Base-by-base conservation (phyloP, 2,888 invertebrate genomes). In the Xanthia icteritia region DNA sequence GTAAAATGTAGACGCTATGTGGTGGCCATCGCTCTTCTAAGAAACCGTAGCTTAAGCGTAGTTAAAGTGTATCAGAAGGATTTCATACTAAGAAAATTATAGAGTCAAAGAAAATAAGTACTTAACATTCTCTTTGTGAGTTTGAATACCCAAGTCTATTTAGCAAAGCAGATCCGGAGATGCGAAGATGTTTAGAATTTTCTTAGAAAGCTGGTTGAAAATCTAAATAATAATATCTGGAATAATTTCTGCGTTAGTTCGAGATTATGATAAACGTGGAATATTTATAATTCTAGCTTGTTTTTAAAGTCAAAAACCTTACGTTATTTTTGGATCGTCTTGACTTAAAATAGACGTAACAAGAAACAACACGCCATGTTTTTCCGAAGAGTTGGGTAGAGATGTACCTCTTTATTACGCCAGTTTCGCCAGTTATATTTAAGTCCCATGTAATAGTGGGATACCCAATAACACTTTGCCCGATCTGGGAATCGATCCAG, bases 231-330 rank as follows among this genome's bases (percentile, higher is more conserved):
- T n/a, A n/a, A 2, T 70, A 73, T 69, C 27, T 54, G 15, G 61
- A 58, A 81, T 70, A 70, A 73, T 81, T 48, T 82, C n/a, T 63
- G n/a, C 81, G 48, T 80, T 58, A 42, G 23, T 36, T 56, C 8
- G 0, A 66, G 56, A 56, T 69, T 27, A 13, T n/a, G 13, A 54
- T 72, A 42, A 65, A 65, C 39, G n/a, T 61, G 20, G 17, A 69
- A 73, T 61, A 73, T 81, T 69, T 65, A 60, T 66, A 54, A 60
- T 78, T 70, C n/a, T 51, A 11, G 8, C 2, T 42, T 20, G 83
- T 45, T 48, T 51, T 15, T 5, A 27, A n/a, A 48, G 31, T 84
- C 17, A 51, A 3, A 15, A 27, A 48, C 27, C 48, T 70, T 6
- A 3, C 0, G 11, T 0, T 42, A 60, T 64, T 2, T 61, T n/a